Conservation (phyloP, 2,113 vertebrate genomes). For the Collichthys lucidus region DNA sequence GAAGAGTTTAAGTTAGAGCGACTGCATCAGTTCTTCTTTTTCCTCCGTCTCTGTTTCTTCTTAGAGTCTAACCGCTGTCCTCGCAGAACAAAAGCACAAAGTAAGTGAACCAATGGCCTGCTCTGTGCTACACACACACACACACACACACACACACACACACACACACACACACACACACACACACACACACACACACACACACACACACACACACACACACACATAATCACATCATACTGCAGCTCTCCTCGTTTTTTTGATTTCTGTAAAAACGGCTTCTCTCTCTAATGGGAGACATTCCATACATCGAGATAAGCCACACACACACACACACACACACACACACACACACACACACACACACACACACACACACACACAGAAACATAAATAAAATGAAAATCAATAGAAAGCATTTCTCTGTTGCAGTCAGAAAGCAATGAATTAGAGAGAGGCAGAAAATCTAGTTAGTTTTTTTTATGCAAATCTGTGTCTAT, state of each 20-base stretch:
- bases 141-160: too few relatives aligned
- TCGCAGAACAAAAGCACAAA: constrained; percentile 30
- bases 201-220: constrained; percentile 22
- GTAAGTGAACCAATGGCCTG: constrained; percentile 16
- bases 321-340: constrained; percentile 19
- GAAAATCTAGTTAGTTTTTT: constrained; percentile 69
- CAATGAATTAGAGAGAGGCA: constrained; percentile 60
- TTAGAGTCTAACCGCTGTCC: constrained; percentile 22
- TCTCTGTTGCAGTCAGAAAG: constrained; percentile 50
- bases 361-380: constrained; percentile 11
- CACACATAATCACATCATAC: constrained; percentile 57
- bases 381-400: constrained; percentile 51
- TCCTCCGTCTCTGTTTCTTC: constrained; percentile 1
- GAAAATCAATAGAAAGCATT: constrained; percentile 69
- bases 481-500: constrained; percentile 20
- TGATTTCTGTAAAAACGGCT: constrained; percentile 47
- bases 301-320: neutral
- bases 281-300: constrained; percentile 40
- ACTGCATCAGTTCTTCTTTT: constrained; percentile 3
- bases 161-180: too few relatives aligned
- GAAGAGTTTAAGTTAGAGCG: constrained; percentile 6
- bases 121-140: too few relatives aligned
- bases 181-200: constrained; percentile 27
- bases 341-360: constrained; percentile 10
- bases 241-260: constrained; percentile 26